Base-by-base conservation (phyloP, 2,888 invertebrate species). In the Aleiodes leptofemur region DNA sequence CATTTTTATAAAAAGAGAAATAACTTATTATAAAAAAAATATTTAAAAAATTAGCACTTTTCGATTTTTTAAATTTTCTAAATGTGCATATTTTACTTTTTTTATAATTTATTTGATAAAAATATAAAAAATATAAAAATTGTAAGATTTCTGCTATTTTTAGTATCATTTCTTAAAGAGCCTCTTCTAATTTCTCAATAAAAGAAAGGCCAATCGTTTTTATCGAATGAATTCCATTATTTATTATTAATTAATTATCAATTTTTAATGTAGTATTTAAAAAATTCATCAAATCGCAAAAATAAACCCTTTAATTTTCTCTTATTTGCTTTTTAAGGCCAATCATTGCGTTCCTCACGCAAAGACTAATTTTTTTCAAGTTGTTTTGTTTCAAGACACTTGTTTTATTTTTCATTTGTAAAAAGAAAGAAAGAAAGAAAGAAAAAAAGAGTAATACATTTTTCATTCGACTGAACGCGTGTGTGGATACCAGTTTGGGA, bases 401-500 rank as follows among this genome's bases (percentile, higher is more conserved):
- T 64, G 43, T 64, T 64, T 23, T 48, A 64, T 64, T 48, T 48
- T 23, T 48, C n/a, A n/a, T n/a, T n/a, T n/a, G n/a, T n/a, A n/a
- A n/a, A n/a, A n/a, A n/a, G n/a, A n/a, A n/a, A 23, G 48, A 43
- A n/a, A 61, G 14, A 61, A 43, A 14, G 43, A 2, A 59, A 34
- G 2, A 16, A n/a, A 61, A 38, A 61, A 43, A 14, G 9, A 5
- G 31, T 13, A 2, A 34, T 59, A 59, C 34, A 64, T 64, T 64
- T 48, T 61, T 61, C 61, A 61, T 61, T 48, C 11, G 64, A 64
- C 11, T 48, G 43, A 64, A 48, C 64, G 64, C 64, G 48, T 64
- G 43, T 43, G 31, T 61, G 34, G 61, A 34, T n/a, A 64, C 53
- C 51, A 61, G 72, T 72, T 72, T 72, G 61, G 61, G 59, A 69